Evolutionary conservation across 2,888 invertebrate species (phyloP).

Genomic region (Caenorhabditis macrosperma): DNA sequence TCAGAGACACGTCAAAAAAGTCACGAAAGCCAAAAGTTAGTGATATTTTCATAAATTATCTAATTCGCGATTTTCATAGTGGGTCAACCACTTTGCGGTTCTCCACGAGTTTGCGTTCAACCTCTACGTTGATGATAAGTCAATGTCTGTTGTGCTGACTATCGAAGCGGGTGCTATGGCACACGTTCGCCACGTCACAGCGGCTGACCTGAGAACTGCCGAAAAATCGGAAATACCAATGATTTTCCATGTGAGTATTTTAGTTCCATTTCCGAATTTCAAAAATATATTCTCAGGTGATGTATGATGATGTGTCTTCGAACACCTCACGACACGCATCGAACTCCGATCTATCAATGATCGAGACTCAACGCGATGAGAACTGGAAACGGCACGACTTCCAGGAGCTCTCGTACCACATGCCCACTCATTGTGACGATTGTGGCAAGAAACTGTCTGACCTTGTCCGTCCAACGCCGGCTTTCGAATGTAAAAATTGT

Average conservation of each 20-base stretch:
- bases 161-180: slow-evolving; percentile 88
- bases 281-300: slow-evolving; percentile 84
- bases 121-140: slow-evolving; percentile 52
- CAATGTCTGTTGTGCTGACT: not conserved
- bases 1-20: slow-evolving; percentile 51
- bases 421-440: slow-evolving; percentile 88
- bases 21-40: slow-evolving; percentile 49
- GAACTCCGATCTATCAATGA: slow-evolving; percentile 63
- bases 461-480: slow-evolving; percentile 96
- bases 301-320: slow-evolving; percentile 88
- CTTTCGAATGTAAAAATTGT: slow-evolving; percentile 90
- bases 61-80: too few species aligned
- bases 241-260: slow-evolving; percentile 88
- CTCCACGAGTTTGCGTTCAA: slow-evolving; percentile 54
- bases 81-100: slow-evolving; percentile 44
- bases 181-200: slow-evolving; percentile 97
- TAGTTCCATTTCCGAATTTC: not conserved
- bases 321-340: slow-evolving; percentile 65
- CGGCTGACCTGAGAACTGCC: slow-evolving; percentile 98
- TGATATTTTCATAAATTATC: not conserved
- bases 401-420: slow-evolving; percentile 70
- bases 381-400: slow-evolving; percentile 84
- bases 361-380: slow-evolving; percentile 52
- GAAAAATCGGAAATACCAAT: slow-evolving; percentile 99
- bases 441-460: slow-evolving; percentile 95